phyloP scores from a whole-genome alignment of 1,140 invertebrate species.

The Euura lappo region DNA sequence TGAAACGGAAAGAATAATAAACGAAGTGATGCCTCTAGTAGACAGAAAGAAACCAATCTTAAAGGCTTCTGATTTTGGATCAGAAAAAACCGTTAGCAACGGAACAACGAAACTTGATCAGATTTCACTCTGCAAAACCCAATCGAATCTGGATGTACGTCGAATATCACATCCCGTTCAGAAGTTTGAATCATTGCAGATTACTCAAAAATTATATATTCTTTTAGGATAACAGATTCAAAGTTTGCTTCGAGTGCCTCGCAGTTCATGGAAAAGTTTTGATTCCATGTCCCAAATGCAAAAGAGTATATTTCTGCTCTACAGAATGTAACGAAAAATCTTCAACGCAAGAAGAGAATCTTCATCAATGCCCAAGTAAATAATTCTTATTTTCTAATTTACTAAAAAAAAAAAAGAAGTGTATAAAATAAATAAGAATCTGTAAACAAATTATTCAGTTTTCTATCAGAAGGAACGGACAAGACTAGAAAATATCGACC shows the following conservation, averaged over 20 bases:
- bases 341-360: not conserved
- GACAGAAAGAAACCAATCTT: not conserved
- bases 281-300: constrained; percentile 14
- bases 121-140: not conserved
- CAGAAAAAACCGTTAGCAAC: not conserved
- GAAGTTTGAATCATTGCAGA: not conserved
- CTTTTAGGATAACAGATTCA: not conserved
- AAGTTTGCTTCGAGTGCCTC: constrained; percentile 12
- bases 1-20: not conserved
- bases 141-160: not conserved
- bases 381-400: not conserved
- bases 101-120: not conserved
- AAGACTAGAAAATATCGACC: constrained; percentile 9
- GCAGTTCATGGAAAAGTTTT: constrained; percentile 1
- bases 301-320: constrained; percentile 20
- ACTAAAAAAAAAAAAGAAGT: not conserved
- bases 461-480: constrained; percentile 10
- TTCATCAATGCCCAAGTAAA: constrained; percentile 11
- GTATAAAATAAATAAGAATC: constrained; percentile 1
- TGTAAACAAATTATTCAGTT: not conserved
- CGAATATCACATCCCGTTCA: no score
- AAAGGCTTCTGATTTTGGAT: not conserved
- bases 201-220: not conserved
- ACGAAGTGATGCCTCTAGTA: not conserved
- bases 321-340: constrained; percentile 18